Evolutionary conservation across 2,113 vertebrate species (phyloP).

Genomic region (Pteruthius melanotis): DNA sequence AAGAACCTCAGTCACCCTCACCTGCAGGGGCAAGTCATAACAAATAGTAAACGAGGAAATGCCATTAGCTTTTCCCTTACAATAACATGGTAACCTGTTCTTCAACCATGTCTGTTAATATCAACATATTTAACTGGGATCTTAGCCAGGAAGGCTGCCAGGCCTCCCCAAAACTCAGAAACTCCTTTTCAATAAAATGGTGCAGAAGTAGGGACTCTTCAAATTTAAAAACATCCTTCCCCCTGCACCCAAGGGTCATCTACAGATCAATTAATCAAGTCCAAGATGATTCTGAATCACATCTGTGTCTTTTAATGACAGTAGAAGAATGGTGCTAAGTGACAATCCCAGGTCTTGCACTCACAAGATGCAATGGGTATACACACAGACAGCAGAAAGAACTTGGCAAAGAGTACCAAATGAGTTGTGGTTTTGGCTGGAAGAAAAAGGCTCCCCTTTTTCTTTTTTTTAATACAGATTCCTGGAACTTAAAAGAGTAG

Average conservation of each 20-base stretch:
- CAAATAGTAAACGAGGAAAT: background rate
- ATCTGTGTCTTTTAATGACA: background rate
- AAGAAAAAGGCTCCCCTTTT: background rate
- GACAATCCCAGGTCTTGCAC: background rate
- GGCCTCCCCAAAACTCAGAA: background rate
- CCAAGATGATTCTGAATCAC: background rate
- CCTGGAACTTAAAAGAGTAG: background rate
- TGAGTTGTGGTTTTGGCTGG: background rate
- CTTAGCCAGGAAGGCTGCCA: background rate
- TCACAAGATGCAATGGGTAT: background rate
- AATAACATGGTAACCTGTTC: background rate
- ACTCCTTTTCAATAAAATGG: background rate
- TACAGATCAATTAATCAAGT: background rate
- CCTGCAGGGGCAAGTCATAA: background rate
- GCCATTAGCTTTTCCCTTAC: background rate
- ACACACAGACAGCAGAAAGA: background rate
- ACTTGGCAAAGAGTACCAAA: background rate
- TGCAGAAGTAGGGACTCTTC: background rate
- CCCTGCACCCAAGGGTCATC: background rate
- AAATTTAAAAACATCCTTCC: background rate
- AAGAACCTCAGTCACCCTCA: background rate
- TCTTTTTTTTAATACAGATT: background rate
- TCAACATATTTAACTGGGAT: background rate
- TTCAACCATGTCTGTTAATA: background rate
- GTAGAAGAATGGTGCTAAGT: background rate